These are phyloP conservation scores for Characodon lateralis DNA, from an alignment of 2,797 vertebrate species.

Conservation along the genomic window DNA sequence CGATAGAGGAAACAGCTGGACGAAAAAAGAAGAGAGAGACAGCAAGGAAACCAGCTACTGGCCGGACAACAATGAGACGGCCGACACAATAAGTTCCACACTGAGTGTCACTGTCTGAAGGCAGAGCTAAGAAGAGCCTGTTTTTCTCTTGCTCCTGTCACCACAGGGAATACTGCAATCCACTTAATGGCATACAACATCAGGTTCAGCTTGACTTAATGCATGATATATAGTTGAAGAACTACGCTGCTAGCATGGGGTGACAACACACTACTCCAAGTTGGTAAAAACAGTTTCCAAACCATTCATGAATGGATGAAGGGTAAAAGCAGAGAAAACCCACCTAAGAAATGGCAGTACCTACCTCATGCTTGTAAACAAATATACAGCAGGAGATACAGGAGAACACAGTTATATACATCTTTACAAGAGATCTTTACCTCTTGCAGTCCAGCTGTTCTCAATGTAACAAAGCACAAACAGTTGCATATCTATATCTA, in stretches of 20 bases:
- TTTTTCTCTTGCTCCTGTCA: conserved; percentile 34
- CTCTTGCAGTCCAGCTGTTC: conserved; percentile 35
- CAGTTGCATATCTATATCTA: conserved; percentile 40
- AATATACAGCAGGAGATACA: conserved; percentile 42
- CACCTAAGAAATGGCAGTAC: conserved; percentile 68
- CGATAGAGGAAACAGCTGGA: conserved; percentile 82
- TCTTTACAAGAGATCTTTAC: conserved; percentile 53
- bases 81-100: conserved; percentile 24
- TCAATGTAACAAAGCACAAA: conserved; percentile 25
- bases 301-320: conserved; percentile 20
- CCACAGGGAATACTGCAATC: conserved; percentile 45
- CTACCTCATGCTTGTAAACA: conserved; percentile 74
- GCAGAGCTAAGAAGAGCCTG: conserved; percentile 19
- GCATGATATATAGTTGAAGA: conserved; percentile 22
- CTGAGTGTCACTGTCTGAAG: conserved; percentile 20
- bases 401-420: conserved; percentile 65
- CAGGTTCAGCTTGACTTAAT: conserved; percentile 45
- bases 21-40: conserved; percentile 68
- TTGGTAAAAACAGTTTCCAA: conserved; percentile 34
- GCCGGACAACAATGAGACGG: conserved; percentile 69
- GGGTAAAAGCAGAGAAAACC: conserved; percentile 36
- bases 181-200: conserved; percentile 52
- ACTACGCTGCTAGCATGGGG: conserved; percentile 10
- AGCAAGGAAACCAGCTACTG: conserved; percentile 71
- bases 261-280: conserved; percentile 15